phyloP scores from a whole-genome alignment of 1,140 invertebrate species.

The Harlomillsia oculata region DNA sequence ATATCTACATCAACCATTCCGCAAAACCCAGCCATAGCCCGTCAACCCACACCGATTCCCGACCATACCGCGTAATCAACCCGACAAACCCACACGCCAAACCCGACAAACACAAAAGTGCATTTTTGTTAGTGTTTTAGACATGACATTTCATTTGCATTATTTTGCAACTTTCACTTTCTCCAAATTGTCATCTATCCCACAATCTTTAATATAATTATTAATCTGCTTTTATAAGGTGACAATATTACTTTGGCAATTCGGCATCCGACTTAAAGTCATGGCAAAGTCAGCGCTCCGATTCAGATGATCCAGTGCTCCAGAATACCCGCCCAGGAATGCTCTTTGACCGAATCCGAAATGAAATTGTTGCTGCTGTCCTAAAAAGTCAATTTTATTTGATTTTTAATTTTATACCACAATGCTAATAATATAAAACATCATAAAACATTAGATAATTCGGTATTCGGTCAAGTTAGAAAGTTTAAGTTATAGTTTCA shows the following conservation, averaged over 20 bases:
- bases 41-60: constrained; percentile 1
- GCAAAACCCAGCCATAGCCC: neutral
- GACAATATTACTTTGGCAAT: constrained; percentile 36
- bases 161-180: neutral
- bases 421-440: neutral
- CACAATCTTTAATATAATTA: no score
- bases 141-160: neutral
- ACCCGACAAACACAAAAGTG: no score
- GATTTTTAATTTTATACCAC: neutral
- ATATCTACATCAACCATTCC: constrained; percentile 30
- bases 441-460: neutral
- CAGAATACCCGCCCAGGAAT: constrained; percentile 33
- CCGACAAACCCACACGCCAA: neutral
- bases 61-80: neutral
- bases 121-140: no score
- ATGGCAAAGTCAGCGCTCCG: constrained; percentile 33
- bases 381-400: neutral
- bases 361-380: constrained; percentile 36
- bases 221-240: no score
- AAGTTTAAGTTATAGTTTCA: neutral
- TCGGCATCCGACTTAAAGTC: constrained; percentile 34
- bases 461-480: neutral
- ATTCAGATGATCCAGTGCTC: constrained; percentile 33
- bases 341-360: constrained; percentile 35
- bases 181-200: no score